Conservation (phyloP, 1,140 invertebrate genomes). For the Ceratina calcarata region DNA sequence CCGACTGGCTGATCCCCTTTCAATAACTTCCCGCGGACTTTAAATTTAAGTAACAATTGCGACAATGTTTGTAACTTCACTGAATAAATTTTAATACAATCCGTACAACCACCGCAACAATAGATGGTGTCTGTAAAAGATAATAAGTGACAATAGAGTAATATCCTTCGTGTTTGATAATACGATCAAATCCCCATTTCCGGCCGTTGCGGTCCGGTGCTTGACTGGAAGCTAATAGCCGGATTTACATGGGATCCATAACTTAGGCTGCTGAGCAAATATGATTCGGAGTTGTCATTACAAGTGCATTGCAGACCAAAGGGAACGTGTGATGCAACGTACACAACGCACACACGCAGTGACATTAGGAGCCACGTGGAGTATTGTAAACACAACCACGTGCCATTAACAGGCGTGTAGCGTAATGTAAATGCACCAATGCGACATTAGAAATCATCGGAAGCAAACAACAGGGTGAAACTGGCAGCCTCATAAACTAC, state of each 20-base stretch:
- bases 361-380: slow-evolving; percentile 17
- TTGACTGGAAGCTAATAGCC: neutral
- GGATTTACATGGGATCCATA: neutral
- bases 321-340: slow-evolving; percentile 12
- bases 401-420: slow-evolving; percentile 13
- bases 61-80: too few relatives aligned
- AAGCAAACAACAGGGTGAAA: neutral
- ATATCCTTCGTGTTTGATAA: too few relatives aligned
- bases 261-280: neutral
- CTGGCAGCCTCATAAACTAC: neutral
- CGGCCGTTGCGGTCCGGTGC: too few relatives aligned
- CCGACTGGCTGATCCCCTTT: too few relatives aligned
- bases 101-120: too few relatives aligned
- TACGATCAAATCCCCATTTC: too few relatives aligned
- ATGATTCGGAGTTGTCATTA: neutral
- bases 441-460: slow-evolving; percentile 21
- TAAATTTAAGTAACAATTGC: neutral
- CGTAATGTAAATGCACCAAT: slow-evolving; percentile 6
- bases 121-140: too few relatives aligned
- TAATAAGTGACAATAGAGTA: too few relatives aligned
- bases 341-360: slow-evolving; percentile 2
- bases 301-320: neutral
- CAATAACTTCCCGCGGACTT: neutral
- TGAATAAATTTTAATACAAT: too few relatives aligned
- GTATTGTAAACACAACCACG: slow-evolving; percentile 41